Evolutionary conservation across 2,888 invertebrate genomes (phyloP).

Genomic region (Drosophila limbata): DNA sequence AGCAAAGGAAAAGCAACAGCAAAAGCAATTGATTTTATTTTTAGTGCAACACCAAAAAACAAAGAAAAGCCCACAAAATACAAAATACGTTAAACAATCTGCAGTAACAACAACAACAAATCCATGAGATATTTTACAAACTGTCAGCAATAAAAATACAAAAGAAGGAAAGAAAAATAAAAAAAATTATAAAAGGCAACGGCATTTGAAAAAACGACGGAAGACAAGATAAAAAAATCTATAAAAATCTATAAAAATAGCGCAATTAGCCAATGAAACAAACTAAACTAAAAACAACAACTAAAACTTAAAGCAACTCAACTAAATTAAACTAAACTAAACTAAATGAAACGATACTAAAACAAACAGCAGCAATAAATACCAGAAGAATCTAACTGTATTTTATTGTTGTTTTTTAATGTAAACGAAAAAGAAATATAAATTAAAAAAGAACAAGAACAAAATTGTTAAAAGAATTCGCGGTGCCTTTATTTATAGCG

Average conservation of each 20-base stretch:
- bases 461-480: conserved; percentile 83
- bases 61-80: conserved; percentile 29
- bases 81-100: conserved; percentile 70
- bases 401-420: conserved; percentile 44
- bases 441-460: conserved; percentile 36
- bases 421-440: conserved; percentile 20
- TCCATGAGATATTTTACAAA: conserved; percentile 37
- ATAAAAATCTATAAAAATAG: conserved; percentile 64
- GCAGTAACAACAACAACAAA: conserved; percentile 45
- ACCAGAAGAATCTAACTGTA: conserved; percentile 31
- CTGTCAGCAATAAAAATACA: conserved; percentile 60
- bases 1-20: conserved; percentile 16
- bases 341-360: conserved; percentile 30
- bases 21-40: conserved; percentile 80
- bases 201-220: conserved; percentile 56
- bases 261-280: conserved; percentile 74
- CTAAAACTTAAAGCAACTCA: conserved; percentile 16
- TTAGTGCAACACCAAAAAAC: conserved; percentile 51
- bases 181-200: conserved; percentile 39
- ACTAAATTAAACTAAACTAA: conserved; percentile 31
- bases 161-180: conserved; percentile 16
- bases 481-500: conserved; percentile 84
- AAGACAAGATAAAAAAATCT: conserved; percentile 3
- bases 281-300: conserved; percentile 29
- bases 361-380: conserved; percentile 38